These are phyloP conservation scores for Isoperla grammatica DNA, from an alignment of 2,888 invertebrate genomes.

Conservation along the genomic window DNA sequence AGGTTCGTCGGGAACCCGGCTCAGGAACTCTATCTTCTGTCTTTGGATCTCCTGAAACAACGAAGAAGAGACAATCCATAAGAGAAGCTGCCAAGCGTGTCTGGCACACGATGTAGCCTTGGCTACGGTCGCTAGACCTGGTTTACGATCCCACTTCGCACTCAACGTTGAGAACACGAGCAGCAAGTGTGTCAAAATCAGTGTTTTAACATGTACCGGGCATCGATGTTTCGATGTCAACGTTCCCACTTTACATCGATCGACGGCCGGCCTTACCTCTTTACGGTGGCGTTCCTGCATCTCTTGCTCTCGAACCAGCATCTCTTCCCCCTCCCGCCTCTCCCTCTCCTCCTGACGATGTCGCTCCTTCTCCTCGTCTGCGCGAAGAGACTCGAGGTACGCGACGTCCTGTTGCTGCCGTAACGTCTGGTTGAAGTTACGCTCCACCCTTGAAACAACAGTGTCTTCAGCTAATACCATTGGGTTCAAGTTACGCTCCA, in stretches of 20 bases:
- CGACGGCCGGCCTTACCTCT: too few species aligned
- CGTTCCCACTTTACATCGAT: neutral
- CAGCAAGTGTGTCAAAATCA: too few species aligned
- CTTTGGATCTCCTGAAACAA: slow-evolving; percentile 53
- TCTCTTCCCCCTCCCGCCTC: slow-evolving; percentile 41
- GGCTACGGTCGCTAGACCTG: too few species aligned
- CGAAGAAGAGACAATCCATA: slow-evolving; percentile 1
- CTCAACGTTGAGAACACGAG: too few species aligned
- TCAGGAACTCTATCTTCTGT: slow-evolving; percentile 60
- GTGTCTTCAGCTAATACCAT: too few species aligned
- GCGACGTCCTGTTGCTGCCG: slow-evolving; percentile 92
- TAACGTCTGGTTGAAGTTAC: slow-evolving; percentile 78
- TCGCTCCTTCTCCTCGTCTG: slow-evolving; percentile 93
- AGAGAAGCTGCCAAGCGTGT: too few species aligned
- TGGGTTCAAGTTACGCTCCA: too few species aligned
- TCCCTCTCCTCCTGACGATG: slow-evolving; percentile 55
- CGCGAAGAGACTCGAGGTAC: slow-evolving; percentile 81
- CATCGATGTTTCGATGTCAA: too few species aligned
- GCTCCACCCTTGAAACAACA: slow-evolving; percentile 58
- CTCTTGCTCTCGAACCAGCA: slow-evolving; percentile 38
- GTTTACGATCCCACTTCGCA: too few species aligned
- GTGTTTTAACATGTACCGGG: too few species aligned
- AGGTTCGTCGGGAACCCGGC: slow-evolving; percentile 70
- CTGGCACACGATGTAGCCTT: too few species aligned
- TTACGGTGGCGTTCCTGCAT: slow-evolving; percentile 45